A percentile compares a stretch with the other conserved stretches of the same genome.
phyloP scores from a whole-genome alignment of 2,888 invertebrate species.

The Pachycephus smyrnensis region DNA sequence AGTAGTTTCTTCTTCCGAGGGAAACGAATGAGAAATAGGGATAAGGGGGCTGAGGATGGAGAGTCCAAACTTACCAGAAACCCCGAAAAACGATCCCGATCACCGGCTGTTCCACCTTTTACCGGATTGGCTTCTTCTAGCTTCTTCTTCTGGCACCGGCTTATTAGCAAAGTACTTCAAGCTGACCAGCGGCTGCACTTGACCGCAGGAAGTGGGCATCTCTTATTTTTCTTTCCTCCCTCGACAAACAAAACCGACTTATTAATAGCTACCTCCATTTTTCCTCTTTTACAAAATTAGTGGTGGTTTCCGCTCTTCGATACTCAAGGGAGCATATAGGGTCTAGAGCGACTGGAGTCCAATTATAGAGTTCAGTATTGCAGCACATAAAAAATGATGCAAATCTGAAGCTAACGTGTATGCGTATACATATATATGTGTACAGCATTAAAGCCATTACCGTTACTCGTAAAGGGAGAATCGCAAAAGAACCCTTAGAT shows the following conservation, averaged over 20 bases:
- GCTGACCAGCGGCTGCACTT: conserved; percentile 43
- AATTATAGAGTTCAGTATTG: no score
- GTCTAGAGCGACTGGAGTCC: no score
- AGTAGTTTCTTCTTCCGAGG: not conserved
- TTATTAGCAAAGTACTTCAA: conserved; percentile 52
- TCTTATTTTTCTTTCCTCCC: conserved; percentile 30
- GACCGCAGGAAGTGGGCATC: conserved; percentile 46
- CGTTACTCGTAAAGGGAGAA: no score
- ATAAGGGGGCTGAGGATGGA: not conserved
- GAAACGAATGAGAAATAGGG: not conserved
- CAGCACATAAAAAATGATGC: no score
- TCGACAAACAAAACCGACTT: conserved; percentile 27
- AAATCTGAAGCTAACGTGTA: no score
- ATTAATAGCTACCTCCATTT: not conserved
- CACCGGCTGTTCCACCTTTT: conserved; percentile 46
- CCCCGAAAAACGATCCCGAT: conserved; percentile 46
- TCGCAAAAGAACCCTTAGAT: no score
- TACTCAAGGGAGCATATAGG: no score
- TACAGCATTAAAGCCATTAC: no score
- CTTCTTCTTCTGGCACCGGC: conserved; percentile 16
- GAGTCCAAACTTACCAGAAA: not conserved
- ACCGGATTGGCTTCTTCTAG: conserved; percentile 21
- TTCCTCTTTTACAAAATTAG: no score
- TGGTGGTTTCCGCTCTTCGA: no score
- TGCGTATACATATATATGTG: no score